Evolutionary conservation across 2,797 vertebrate species (phyloP).

Genomic region (Xenops minutus): DNA sequence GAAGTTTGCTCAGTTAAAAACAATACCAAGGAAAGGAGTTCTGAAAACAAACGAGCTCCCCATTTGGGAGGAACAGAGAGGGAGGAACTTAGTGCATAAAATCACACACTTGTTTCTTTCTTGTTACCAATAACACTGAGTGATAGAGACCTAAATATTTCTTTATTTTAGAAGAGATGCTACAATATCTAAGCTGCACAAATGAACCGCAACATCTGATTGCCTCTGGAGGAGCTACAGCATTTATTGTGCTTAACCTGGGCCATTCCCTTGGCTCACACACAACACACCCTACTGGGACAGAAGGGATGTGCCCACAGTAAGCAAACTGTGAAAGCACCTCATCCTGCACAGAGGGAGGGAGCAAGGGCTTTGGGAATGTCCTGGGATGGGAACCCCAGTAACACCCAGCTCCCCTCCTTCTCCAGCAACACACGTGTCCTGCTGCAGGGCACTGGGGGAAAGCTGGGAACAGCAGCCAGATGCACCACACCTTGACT

Average conservation of each 20-base stretch:
- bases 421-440: rapidly evolving
- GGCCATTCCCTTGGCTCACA: rapidly evolving
- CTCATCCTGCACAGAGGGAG: neutral
- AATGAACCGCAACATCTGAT: neutral
- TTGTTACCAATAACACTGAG: neutral
- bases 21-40: neutral
- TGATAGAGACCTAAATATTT: neutral
- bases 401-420: neutral
- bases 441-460: neutral
- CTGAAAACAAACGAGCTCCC: neutral
- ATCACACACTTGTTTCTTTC: neutral
- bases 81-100: neutral
- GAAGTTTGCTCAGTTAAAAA: neutral
- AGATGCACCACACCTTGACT: neutral
- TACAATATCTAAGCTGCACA: neutral
- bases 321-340: neutral
- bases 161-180: neutral
- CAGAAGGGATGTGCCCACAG: neutral
- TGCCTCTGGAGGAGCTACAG: neutral
- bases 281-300: rapidly evolving
- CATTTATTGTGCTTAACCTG: neutral
- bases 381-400: rapidly evolving
- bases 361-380: neutral
- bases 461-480: neutral
- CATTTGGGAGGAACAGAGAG: neutral